These are phyloP conservation scores for Channa argus DNA, from an alignment of 2,113 vertebrate species.

Conservation along the genomic window DNA sequence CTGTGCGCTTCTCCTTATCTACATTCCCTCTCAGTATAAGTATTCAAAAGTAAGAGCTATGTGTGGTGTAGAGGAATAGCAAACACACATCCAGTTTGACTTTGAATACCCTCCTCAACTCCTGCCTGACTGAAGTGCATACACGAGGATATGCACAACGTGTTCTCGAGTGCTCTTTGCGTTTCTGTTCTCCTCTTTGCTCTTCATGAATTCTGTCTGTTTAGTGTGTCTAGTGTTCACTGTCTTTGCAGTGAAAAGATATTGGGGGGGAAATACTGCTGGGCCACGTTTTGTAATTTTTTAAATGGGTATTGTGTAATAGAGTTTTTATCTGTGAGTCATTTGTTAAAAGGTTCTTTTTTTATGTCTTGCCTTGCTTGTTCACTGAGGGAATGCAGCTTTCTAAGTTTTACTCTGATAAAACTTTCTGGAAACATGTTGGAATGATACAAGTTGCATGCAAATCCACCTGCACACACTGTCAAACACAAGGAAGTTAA, in stretches of 20 bases:
- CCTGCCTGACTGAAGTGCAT: conserved; percentile 64
- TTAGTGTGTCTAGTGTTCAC: conserved; percentile 36
- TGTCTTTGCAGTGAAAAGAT: conserved; percentile 24
- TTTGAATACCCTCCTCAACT: conserved; percentile 76
- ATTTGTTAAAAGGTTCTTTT: conserved; percentile 26
- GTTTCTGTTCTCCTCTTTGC: conserved; percentile 25
- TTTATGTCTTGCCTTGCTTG: conserved; percentile 61
- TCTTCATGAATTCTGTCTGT: conserved; percentile 49
- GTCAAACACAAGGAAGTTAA: conserved; percentile 5
- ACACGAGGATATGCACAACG: conserved; percentile 58
- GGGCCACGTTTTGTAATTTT: neutral
- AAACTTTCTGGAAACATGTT: conserved; percentile 58
- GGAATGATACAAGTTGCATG: conserved; percentile 74
- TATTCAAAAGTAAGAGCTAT: conserved; percentile 75
- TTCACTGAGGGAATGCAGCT: conserved; percentile 74
- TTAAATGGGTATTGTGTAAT: conserved; percentile 1
- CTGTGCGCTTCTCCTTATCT: conserved; percentile 61
- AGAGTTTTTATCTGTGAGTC: conserved; percentile 18
- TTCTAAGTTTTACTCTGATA: conserved; percentile 69
- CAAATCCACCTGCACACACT: conserved; percentile 44
- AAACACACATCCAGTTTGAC: conserved; percentile 76
- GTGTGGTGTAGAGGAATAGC: conserved; percentile 62
- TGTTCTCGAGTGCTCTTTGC: conserved; percentile 47
- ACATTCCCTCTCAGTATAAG: conserved; percentile 73
- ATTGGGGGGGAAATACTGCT: neutral